Evolutionary conservation across 2,888 invertebrate genomes (phyloP), one percentile per base, ranked within the genome.

Genomic region (Deilephila porcellus): DNA sequence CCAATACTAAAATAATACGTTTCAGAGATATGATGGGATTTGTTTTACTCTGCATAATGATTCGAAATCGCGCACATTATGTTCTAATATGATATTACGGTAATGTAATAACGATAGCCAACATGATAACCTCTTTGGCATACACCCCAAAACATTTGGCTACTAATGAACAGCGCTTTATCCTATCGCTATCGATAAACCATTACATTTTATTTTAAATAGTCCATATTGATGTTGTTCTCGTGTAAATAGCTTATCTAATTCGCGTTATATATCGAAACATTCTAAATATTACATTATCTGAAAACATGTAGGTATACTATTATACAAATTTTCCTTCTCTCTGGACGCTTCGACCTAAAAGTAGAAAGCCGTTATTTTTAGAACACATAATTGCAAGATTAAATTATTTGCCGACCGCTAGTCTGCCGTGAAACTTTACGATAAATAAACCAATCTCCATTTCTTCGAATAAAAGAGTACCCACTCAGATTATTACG

Each of bases 71-170:
- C 20, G 20, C 25, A 14, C 52, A 67, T 67, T 37, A 37, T 64
- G 45, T 67, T 60, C 67, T 67, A 67, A 67, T 67, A 67, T 67
- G 52, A n/a, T 67, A 52, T 67, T 25, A 45, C 45, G 25, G 25
- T 67, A 52, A 45, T 67, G 45, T 67, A 52, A 67, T 64, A 56
- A 64, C 37, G 45, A 45, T 64, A 64, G 64, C 64, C 64, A 20
- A 45, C 77, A 81, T 78, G 74, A 71, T 74, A 72, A 79, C 74
- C 73, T 76, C 77, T 81, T 81, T 81, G 81, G 81, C 81, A 70
- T 60, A 76, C 74, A 73, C 78, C 82, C 80, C 81, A 81, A 81
- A 79, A 80, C 76, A 79, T 80, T 79, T 78, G 76, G 78, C 79
- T 81, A 76, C 77, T 77, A 80, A 80, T 67, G 67, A 67, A 67